Evolutionary conservation across 2,888 invertebrate species (phyloP), one percentile per base, ranked within the genome.

Genomic region (Caenorhabditis angaria): DNA sequence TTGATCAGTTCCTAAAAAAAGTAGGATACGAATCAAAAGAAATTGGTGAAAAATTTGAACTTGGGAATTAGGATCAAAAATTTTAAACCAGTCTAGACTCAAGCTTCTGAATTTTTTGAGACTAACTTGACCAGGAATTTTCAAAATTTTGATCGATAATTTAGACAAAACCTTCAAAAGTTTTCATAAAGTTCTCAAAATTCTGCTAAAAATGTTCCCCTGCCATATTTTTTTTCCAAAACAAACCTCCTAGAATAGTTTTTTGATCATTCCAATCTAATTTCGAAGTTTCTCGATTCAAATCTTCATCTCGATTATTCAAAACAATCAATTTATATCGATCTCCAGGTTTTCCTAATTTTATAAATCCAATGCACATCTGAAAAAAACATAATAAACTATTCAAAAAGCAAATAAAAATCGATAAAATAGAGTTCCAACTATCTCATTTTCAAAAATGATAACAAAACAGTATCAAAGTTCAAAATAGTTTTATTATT

Each of bases 241-340:
- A n/a, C n/a, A n/a, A n/a, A 77, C 77, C 59, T 80, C 82, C 77
- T 20, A 84, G 60, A 65, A 68, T 81, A 61, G 5, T 41, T 18
- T 41, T 6, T 14, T 75, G 80, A 28, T 83, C 76, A 29, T 77
- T 65, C 83, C 83, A 85, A 1, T 75, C 64, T n/a, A 80, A 62
- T 50, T 62, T 61, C 28, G 69, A 65, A 5, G 85, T 83, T 24
- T 78, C 73, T 14, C 85, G 66, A 51, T 80, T 76, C 25, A 78
- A 47, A 14, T 70, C 68, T 61, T 85, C 85, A 70, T 85, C 85
- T 18, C 85, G 76, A 56, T 83, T 83, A 61, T 82, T 81, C 22
- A 84, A 50, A 41, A 85, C 27, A n/a, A 86, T 77, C 63, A 85
- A 56, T 56, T 82, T 81, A 65, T 73, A 80, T 47, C 65, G 70